These are phyloP conservation scores for Nyctibius grandis DNA, from an alignment of 2,797 vertebrate species.

Conservation along the genomic window DNA sequence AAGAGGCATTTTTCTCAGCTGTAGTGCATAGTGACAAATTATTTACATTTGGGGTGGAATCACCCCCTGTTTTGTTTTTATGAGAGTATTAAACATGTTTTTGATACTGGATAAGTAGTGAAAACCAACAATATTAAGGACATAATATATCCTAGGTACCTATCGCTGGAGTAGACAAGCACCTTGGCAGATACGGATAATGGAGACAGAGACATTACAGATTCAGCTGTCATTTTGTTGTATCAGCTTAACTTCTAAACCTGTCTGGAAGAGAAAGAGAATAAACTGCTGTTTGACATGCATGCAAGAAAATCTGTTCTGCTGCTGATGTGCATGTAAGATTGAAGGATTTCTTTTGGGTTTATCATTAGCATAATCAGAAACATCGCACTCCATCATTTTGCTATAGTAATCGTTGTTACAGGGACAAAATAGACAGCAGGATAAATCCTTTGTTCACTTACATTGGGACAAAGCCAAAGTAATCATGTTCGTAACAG, in stretches of 20 bases:
- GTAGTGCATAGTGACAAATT: neutral
- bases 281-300: conserved; percentile 34
- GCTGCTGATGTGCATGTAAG: conserved; percentile 1
- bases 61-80: neutral
- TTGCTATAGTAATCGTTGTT: conserved; percentile 5
- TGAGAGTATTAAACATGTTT: neutral
- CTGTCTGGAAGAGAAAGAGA: conserved; percentile 18
- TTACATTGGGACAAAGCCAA: neutral
- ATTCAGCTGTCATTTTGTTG: conserved; percentile 13
- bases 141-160: neutral
- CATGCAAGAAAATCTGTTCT: conserved; percentile 16
- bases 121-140: neutral
- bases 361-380: conserved; percentile 35
- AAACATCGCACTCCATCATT: neutral
- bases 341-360: conserved; percentile 24
- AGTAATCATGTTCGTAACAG: neutral
- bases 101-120: neutral
- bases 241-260: conserved; percentile 40
- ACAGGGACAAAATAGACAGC: neutral
- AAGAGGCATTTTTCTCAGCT: neutral
- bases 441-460: neutral
- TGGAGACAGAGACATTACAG: neutral
- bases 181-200: neutral
- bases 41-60: neutral
- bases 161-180: neutral